Conservation (phyloP, 2,113 vertebrate genomes). For the Etheostoma cragini region DNA sequence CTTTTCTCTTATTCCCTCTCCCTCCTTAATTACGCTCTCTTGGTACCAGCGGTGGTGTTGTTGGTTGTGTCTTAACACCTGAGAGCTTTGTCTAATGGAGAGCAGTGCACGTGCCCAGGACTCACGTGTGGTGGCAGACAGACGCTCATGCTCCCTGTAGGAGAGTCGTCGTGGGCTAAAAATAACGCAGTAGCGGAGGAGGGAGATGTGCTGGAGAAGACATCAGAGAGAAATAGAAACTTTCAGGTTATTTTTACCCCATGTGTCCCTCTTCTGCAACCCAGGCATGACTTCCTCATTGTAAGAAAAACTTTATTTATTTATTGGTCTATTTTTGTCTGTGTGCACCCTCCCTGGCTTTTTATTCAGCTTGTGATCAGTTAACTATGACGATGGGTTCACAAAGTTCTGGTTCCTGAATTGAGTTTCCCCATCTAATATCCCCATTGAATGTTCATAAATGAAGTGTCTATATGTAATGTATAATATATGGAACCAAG, state of each 20-base stretch:
- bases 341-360: background rate
- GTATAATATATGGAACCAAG: too few species aligned
- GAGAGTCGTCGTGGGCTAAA: conserved; percentile 67
- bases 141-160: conserved; percentile 40
- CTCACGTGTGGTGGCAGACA: conserved; percentile 72
- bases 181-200: conserved; percentile 52
- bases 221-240: conserved; percentile 62
- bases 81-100: conserved; percentile 22
- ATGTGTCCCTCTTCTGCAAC: conserved; percentile 34
- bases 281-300: conserved; percentile 26
- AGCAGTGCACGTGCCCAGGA: conserved; percentile 57
- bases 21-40: background rate
- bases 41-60: background rate
- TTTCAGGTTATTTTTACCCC: conserved; percentile 70
- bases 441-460: too few species aligned
- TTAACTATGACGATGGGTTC: background rate
- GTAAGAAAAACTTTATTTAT: conserved; percentile 12
- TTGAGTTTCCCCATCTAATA: too few species aligned
- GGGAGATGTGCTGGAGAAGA: conserved; percentile 34
- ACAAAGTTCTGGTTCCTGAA: background rate
- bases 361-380: background rate
- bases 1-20: background rate
- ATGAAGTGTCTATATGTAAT: too few species aligned
- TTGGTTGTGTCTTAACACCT: conserved; percentile 30
- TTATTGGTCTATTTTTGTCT: conserved; percentile 26